phyloP scores from a whole-genome alignment of 2,888 invertebrate species.

The Scelioninae gen. 1 region DNA sequence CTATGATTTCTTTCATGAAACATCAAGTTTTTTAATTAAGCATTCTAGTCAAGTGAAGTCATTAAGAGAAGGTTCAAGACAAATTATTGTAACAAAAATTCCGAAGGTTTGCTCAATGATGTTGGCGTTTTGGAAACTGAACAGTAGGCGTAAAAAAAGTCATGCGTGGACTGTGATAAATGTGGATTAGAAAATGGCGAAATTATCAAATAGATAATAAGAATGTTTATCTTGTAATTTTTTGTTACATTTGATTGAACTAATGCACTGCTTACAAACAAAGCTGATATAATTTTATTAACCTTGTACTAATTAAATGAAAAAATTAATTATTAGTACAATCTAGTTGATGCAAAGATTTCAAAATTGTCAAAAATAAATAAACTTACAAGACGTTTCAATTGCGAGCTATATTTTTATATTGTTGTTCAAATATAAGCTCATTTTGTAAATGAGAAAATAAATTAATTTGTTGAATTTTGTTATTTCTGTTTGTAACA shows the following conservation, averaged over 20 bases:
- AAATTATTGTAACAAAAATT: constrained; percentile 72
- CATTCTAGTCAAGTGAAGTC: constrained; percentile 83
- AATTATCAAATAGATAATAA: constrained; percentile 74
- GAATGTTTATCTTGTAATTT: constrained; percentile 47
- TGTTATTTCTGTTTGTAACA: constrained; percentile 6
- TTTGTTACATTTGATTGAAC: constrained; percentile 35
- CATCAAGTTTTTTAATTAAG: constrained; percentile 71
- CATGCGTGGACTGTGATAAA: constrained; percentile 84
- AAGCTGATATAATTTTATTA: constrained; percentile 36
- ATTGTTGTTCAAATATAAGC: constrained; percentile 15
- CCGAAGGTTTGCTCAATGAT: constrained; percentile 83
- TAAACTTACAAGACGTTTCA: background rate
- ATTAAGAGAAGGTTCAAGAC: constrained; percentile 71
- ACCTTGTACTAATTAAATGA: background rate
- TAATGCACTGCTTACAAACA: constrained; percentile 38
- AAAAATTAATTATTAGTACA: background rate
- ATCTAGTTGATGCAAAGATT: background rate
- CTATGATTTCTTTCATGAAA: constrained; percentile 70
- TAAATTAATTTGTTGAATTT: constrained; percentile 2
- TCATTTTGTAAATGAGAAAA: constrained; percentile 8
- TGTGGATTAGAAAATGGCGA: constrained; percentile 78
- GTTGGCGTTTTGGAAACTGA: constrained; percentile 83
- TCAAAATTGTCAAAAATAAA: background rate
- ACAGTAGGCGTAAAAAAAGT: constrained; percentile 80
- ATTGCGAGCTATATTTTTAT: constrained; percentile 31